A percentile compares a stretch with the other conserved stretches of the same genome.
Conservation (phyloP, 2,888 invertebrate genomes). For the Agonopterix alstromeriana region DNA sequence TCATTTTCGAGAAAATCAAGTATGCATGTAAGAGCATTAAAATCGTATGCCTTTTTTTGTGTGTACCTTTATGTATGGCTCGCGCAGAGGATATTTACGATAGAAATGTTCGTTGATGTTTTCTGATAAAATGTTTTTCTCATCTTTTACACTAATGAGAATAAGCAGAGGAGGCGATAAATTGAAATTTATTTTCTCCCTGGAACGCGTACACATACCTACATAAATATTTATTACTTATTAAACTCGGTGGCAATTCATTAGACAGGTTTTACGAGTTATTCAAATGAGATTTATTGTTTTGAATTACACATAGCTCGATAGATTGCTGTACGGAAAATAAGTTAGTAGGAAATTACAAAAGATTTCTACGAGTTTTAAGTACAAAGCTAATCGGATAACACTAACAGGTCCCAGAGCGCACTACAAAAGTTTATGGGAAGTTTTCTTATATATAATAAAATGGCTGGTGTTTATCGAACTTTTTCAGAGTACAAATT, state of each 20-base stretch:
- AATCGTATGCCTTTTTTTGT: slow-evolving; percentile 41
- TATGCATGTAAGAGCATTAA: slow-evolving; percentile 54
- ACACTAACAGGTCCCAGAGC: slow-evolving; percentile 49
- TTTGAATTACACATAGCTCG: slow-evolving; percentile 24
- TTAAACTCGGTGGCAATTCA: slow-evolving; percentile 53
- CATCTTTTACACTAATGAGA: slow-evolving; percentile 55
- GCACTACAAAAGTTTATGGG: slow-evolving; percentile 45
- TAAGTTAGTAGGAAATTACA: too few relatives aligned
- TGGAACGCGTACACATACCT: slow-evolving; percentile 37
- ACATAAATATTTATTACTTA: slow-evolving; percentile 58
- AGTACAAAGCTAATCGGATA: slow-evolving; percentile 44
- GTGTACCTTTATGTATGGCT: slow-evolving; percentile 40
- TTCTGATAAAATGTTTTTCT: slow-evolving; percentile 49
- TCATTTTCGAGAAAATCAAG: slow-evolving; percentile 53
- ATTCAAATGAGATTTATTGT: slow-evolving; percentile 45
- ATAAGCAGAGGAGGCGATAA: slow-evolving; percentile 50
- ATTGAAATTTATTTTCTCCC: slow-evolving; percentile 60
- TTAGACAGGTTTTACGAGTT: slow-evolving; percentile 49
- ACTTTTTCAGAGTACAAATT: slow-evolving; percentile 68
- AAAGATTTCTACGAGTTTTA: slow-evolving; percentile 18
- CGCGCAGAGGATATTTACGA: slow-evolving; percentile 35
- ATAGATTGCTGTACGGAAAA: background rate
- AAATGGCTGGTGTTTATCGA: slow-evolving; percentile 63
- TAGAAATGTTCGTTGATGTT: slow-evolving; percentile 46
- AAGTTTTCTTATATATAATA: slow-evolving; percentile 69